Base-by-base conservation (phyloP, 1,140 invertebrate species). In the Drosophila takahashii region DNA sequence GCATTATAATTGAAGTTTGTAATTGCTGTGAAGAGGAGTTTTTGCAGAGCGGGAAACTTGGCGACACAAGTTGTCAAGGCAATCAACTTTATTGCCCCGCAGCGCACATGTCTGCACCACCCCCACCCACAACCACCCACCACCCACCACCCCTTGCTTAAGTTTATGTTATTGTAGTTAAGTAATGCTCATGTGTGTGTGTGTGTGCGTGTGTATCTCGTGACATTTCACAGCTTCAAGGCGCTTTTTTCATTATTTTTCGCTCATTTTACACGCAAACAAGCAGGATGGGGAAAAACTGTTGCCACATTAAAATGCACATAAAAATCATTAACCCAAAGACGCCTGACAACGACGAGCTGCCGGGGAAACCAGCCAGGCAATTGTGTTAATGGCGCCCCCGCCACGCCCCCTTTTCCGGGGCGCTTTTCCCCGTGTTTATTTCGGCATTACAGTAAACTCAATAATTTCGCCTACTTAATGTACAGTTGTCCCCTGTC, bases 261-360 rank as follows among this genome's bases (percentile, higher is more conserved):
- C 50, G 52, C 57, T 76, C 36, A 76, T 69, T 77, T 61, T 70
- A 64, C 69, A 47, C 34, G 66, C 66, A 26, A 56, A 39, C 50
- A 48, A 56, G 48, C 48, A 22, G 7, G 18, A 10, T 0, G 11
- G 41, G 22, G 51, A 39, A 58, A 75, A 75, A 75, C 71, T 75
- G 72, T 75, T 75, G 60, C 39, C 72, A 60, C 73, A 77, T 77
- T 77, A 76, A 77, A 76, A 77, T 76, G 73, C 72, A 76, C 73
- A 77, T 77, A 67, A 77, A 76, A 76, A 77, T 77, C 73, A 77
- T 77, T 77, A 77, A 77, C 73, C 73, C 61, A 77, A 67, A 70
- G 67, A 70, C 34, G 50, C 42, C 48, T 70, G 67, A 70, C 67
- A 70, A 70, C 67, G 50, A 45, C 29, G 29, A 32, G 29, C 29